phyloP scores from a whole-genome alignment of 2,888 invertebrate genomes.

The Sarcophaga caerulescens region DNA sequence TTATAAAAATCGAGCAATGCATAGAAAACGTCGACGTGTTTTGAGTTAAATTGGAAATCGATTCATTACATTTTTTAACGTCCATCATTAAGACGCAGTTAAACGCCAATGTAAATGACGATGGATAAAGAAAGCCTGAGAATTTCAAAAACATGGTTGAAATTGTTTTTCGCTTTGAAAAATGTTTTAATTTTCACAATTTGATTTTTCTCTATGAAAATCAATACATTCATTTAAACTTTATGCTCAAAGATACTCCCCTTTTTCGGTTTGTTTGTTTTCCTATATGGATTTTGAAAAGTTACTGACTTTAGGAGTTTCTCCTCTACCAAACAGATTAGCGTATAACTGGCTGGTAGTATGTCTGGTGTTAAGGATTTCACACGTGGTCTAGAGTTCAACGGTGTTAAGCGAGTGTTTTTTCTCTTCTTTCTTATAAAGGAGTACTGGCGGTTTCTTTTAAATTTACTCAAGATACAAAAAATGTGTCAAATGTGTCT shows the following conservation, averaged over 20 bases:
- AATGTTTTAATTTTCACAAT: background rate
- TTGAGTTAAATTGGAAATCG: too few species aligned
- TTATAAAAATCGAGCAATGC: too few species aligned
- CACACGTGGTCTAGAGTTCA: slow-evolving; percentile 69
- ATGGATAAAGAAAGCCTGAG: too few species aligned
- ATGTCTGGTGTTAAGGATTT: slow-evolving; percentile 64
- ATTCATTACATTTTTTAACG: too few species aligned
- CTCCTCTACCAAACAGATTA: background rate
- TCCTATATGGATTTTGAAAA: background rate
- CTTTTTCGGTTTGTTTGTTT: background rate
- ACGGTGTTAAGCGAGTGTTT: slow-evolving; percentile 62
- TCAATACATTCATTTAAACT: background rate
- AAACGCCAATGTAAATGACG: too few species aligned
- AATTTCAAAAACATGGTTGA: too few species aligned
- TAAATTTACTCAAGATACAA: background rate
- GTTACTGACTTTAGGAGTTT: slow-evolving; percentile 11
- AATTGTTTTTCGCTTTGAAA: background rate
- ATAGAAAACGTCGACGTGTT: too few species aligned
- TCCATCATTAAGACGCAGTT: too few species aligned
- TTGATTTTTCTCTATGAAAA: background rate
- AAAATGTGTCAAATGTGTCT: slow-evolving; percentile 44
- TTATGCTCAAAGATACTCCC: background rate
- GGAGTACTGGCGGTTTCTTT: slow-evolving; percentile 1
- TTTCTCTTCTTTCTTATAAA: slow-evolving; percentile 27
- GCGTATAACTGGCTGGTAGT: slow-evolving; percentile 22